Conservation (phyloP, 2,113 vertebrate genomes). For the Calyptomena viridis region DNA sequence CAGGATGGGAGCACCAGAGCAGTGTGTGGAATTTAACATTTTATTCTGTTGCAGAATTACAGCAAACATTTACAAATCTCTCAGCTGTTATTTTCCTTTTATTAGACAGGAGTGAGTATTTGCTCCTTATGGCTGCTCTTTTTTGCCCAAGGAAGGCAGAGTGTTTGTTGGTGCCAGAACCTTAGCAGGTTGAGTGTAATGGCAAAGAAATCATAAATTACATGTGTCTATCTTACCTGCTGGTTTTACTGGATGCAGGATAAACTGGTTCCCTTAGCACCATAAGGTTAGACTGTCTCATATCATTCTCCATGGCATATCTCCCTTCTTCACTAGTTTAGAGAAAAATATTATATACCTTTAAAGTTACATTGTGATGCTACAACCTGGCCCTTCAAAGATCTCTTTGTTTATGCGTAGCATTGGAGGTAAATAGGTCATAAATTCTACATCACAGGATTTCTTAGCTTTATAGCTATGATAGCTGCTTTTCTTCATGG, state of each 20-base stretch:
- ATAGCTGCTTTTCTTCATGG: constrained; percentile 2
- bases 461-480: constrained; percentile 15
- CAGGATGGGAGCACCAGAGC: constrained; percentile 9
- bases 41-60: constrained; percentile 52
- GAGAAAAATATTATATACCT: background rate
- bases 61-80: constrained; percentile 59
- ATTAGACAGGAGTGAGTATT: constrained; percentile 10
- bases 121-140: constrained; percentile 8
- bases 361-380: background rate
- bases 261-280: background rate
- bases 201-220: constrained; percentile 1
- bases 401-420: constrained; percentile 39
- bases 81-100: constrained; percentile 53
- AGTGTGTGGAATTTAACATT: constrained; percentile 47
- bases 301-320: background rate
- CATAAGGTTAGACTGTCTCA: background rate
- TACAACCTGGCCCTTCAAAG: background rate
- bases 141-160: constrained; percentile 26
- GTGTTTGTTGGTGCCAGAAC: background rate
- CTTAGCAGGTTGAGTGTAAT: background rate
- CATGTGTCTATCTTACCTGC: background rate
- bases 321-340: background rate
- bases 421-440: background rate
- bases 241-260: background rate
- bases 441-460: constrained; percentile 54